Evolutionary conservation across 1,140 invertebrate species (phyloP), one percentile per base, ranked within the genome.

Genomic region (Habropoda laboriosa): DNA sequence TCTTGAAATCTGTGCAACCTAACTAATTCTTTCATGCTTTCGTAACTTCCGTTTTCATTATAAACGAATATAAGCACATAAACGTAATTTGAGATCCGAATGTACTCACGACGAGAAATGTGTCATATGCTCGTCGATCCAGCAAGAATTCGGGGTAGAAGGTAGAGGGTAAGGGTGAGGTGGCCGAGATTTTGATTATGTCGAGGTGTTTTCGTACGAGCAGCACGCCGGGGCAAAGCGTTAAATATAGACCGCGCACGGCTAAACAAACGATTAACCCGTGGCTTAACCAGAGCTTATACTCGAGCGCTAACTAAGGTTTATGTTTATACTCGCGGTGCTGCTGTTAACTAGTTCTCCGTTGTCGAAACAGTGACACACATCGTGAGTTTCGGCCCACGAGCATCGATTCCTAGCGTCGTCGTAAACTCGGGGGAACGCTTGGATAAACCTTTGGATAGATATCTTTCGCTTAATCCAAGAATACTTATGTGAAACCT

Each of bases 211-310:
- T 91, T 84, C 82, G 82, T 86, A 85, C 80, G 66, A 82, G 32
- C 85, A 82, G 87, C 82, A 88, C 68, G 77, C 42, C 77, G 80
- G 61, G 66, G 85, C 85, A 86, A 85, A 74, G 82, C 87, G 82
- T 86, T 90, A 90, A 90, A 90, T 88, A 87, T 87, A 79, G 84
- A 85, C 73, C 66, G 67, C 68, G 83, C 84, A 78, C 64, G 70
- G 85, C 86, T 89, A 86, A 89, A 88, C 88, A 88, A 90, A 90
- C 89, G 88, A 90, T 91, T 90, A 90, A 89, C 88, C 87, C 86
- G 72, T 81, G 76, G 86, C 86, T 91, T 87, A 90, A 90, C 88
- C 83, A 83, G 64, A 88, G 87, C 84, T 89, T 88, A 87, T 86
- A 86, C 80, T 76, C 74, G 38, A 82, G 78, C 82, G 80, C 78